Evolutionary conservation across 2,797 vertebrate genomes (phyloP), one percentile per base, ranked within the genome.

Genomic region (Melanotaenia trifasciata): DNA sequence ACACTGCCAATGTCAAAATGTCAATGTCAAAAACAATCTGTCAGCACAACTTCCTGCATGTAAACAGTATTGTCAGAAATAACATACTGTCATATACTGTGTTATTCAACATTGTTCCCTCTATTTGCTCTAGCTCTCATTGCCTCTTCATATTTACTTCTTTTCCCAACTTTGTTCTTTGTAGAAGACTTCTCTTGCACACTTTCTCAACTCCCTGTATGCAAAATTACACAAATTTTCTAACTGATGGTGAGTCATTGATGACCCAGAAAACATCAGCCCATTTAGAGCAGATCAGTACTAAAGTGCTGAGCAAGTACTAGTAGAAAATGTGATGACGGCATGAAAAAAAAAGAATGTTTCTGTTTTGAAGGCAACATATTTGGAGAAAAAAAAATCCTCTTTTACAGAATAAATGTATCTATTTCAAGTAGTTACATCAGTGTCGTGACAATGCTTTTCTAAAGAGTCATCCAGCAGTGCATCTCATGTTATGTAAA

Each of bases 341-440:
- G 35, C 22, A 45, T 50, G 3, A 26, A 20, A 67, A 16, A 78
- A 70, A 51, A 62, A 24, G 8, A 10, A 13, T 45, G 14, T 64
- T 43, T 28, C 58, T 38, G 16, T 45, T 64, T 66, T 50, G 47
- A 24, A 60, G 58, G 12, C 60, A 74, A 60, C 38, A 78, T 67
- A 50, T 64, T 56, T 16, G 30, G 18, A 57, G 8, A 40, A 32
- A 61, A 72, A 76, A 54, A 73, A 59, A 18, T 22, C 10, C 2
- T 53, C 20, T 24, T 59, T 57, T 61, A 10, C 4, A 33, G 33
- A 66, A 50, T 62, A 59, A 67, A 73, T 64, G 30, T 24, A 61
- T 20, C 3, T 36, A 58, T 87, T 85, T 80, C 70, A 80, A 63
- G 56, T 57, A 58, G 32, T 87, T 84, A 67, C 79, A 81, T 78